phyloP scores from a whole-genome alignment of 2,113 vertebrate species.

The Empidonax traillii region DNA sequence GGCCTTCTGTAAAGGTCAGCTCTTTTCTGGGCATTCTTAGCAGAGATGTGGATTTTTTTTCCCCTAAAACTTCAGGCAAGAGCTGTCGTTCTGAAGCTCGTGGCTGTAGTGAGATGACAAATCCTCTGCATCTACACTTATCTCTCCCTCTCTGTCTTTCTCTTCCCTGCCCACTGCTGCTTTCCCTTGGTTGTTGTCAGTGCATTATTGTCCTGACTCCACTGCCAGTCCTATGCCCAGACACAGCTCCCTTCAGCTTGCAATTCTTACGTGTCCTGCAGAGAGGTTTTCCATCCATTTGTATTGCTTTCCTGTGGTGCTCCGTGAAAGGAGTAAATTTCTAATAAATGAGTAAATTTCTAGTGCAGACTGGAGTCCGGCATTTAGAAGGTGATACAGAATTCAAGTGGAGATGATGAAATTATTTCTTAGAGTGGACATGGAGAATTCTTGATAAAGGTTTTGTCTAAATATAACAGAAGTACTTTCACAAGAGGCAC shows the following conservation, averaged over 20 bases:
- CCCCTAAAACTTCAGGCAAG: not conserved
- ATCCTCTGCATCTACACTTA: not conserved
- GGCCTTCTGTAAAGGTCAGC: not conserved
- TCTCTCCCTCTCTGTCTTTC: not conserved
- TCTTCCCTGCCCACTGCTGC: fast-evolving
- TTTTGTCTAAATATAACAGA: not conserved
- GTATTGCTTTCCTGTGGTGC: not conserved
- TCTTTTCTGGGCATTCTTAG: not conserved
- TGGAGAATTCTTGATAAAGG: not conserved
- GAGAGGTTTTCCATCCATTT: not conserved
- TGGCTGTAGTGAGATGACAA: not conserved
- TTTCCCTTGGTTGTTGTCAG: not conserved
- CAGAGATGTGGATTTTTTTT: not conserved
- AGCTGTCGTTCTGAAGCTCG: not conserved
- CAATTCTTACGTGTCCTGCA: not conserved
- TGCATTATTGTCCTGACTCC: not conserved
- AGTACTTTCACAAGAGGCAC: not conserved
- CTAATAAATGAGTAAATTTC: not conserved
- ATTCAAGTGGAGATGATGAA: not conserved
- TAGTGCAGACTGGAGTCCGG: not conserved
- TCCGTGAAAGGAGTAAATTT: not conserved
- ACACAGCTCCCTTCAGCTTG: not conserved
- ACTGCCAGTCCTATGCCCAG: not conserved
- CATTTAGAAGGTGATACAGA: not conserved
- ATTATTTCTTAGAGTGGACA: not conserved